phyloP scores from a whole-genome alignment of 1,140 invertebrate species.

The Cyclargus thomasi region DNA sequence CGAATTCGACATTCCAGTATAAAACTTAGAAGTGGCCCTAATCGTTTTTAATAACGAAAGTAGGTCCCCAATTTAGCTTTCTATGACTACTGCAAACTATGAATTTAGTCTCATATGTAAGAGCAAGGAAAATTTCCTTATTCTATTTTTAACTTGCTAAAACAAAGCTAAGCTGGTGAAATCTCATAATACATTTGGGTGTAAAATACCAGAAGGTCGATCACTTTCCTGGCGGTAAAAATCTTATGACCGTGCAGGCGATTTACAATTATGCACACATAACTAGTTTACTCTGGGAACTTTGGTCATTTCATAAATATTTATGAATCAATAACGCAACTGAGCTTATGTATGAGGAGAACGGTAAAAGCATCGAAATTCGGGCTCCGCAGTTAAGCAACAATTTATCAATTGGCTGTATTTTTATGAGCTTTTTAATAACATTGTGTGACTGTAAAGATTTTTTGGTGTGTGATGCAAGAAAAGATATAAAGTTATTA shows the following conservation, averaged over 20 bases:
- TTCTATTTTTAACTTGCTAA: not conserved
- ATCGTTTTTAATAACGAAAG: too few species aligned
- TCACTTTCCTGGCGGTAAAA: conserved; percentile 22
- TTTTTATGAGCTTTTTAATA: not conserved
- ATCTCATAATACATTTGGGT: not conserved
- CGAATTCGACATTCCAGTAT: too few species aligned
- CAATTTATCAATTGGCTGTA: not conserved
- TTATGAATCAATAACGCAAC: not conserved
- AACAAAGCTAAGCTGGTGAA: conserved; percentile 5
- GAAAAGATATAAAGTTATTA: not conserved
- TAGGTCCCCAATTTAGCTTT: too few species aligned
- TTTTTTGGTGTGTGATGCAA: not conserved
- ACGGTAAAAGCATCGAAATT: conserved; percentile 3
- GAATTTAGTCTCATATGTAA: too few species aligned
- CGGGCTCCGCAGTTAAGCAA: not conserved
- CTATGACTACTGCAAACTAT: too few species aligned
- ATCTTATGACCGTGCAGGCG: conserved; percentile 15
- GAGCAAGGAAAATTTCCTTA: too few species aligned
- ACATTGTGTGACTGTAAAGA: too few species aligned
- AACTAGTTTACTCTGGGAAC: conserved; percentile 12
- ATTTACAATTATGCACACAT: conserved; percentile 13
- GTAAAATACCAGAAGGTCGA: conserved; percentile 8
- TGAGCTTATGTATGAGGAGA: not conserved
- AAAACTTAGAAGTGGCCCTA: too few species aligned
- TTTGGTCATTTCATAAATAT: conserved; percentile 14